These are phyloP conservation scores for Ahaetulla prasina DNA, from an alignment of 2,113 vertebrate genomes.

Conservation along the genomic window DNA sequence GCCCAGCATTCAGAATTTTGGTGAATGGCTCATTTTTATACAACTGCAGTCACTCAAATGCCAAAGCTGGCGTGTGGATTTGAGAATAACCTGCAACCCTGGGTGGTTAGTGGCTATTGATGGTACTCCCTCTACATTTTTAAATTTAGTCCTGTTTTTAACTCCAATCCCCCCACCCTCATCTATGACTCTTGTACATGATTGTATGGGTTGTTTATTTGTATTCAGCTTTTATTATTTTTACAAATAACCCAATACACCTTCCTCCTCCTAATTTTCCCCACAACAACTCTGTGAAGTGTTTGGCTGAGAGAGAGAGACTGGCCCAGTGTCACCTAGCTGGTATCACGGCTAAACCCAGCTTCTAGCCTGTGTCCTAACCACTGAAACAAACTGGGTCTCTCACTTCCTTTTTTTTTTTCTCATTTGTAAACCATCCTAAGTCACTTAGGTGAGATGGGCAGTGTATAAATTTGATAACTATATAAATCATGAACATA, in stretches of 20 bases:
- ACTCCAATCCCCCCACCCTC: accelerated
- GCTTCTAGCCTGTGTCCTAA: neutral
- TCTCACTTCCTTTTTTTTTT: neutral
- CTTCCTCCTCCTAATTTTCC: neutral
- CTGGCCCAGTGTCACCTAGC: neutral
- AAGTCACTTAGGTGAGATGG: neutral
- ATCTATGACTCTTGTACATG: neutral
- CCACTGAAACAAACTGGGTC: neutral
- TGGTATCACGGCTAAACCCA: neutral
- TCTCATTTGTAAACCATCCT: neutral
- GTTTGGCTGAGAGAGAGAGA: neutral
- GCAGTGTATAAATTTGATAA: neutral
- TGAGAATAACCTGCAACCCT: neutral
- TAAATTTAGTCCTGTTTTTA: neutral
- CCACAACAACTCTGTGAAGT: neutral
- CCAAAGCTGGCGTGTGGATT: neutral
- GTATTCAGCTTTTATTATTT: neutral
- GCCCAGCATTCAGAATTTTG: neutral
- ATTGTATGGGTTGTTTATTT: neutral
- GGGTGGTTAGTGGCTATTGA: neutral
- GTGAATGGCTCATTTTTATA: neutral
- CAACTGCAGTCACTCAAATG: neutral
- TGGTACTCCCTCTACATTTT: neutral
- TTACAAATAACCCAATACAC: neutral
- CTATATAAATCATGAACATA: neutral